These are phyloP conservation scores for Actenoides hombroni DNA, from an alignment of 2,113 vertebrate genomes.

Conservation along the genomic window DNA sequence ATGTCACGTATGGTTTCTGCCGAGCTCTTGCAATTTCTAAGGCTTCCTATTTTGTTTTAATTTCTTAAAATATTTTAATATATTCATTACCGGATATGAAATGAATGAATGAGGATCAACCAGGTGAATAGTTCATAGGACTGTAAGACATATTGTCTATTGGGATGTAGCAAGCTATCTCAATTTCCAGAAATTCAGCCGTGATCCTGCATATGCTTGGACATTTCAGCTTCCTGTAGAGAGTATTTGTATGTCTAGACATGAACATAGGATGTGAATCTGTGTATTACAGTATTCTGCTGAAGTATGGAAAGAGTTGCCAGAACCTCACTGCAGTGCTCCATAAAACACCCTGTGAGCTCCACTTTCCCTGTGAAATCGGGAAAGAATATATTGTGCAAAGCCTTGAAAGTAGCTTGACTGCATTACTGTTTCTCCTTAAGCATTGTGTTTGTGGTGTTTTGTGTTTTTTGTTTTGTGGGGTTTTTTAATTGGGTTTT, in stretches of 20 bases:
- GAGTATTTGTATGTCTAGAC: not conserved
- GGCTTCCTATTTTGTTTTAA: not conserved
- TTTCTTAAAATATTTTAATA: not conserved
- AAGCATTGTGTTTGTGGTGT: not conserved
- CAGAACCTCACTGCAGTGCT: not conserved
- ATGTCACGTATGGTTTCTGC: not conserved
- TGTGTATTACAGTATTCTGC: not conserved
- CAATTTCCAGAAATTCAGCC: not conserved
- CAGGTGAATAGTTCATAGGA: not conserved
- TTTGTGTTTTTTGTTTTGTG: not conserved
- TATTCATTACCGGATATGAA: not conserved
- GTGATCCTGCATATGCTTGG: not conserved
- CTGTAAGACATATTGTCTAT: not conserved
- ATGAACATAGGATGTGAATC: not conserved
- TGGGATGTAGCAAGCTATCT: not conserved
- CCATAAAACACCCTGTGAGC: not conserved
- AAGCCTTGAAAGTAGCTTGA: not conserved
- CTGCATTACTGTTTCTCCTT: not conserved
- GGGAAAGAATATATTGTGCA: not conserved
- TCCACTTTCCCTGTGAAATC: not conserved
- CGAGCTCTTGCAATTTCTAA: not conserved
- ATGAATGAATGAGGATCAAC: not conserved
- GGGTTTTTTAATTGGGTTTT: rapidly evolving
- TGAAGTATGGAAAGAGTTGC: not conserved
- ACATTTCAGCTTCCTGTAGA: not conserved